Base-by-base conservation (phyloP, 1,140 invertebrate species). In the Drosophila lowei region DNA sequence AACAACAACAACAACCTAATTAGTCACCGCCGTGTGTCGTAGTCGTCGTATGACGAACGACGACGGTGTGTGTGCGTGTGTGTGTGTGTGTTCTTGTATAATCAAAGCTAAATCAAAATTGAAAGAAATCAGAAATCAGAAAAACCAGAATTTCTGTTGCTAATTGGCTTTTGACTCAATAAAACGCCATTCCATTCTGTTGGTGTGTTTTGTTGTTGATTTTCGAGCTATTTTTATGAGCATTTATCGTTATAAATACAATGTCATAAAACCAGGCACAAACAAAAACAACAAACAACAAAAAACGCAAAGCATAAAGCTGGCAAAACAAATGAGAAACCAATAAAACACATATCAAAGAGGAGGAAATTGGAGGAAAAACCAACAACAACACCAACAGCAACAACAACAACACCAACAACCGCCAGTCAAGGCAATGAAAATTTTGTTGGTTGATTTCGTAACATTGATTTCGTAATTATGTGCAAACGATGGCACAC, bases 281-380 rank as follows among this genome's bases (percentile, higher is more conserved):
- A 34, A 48, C 0, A 48, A 18, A 48, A 25, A 48, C 0, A 13
- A 49, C 8, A 3, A 34, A 34, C 3, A 3, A n/a, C 68, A 55
- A 64, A 58, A 9, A 30, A 30, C 30, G 3, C 34, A 11, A 8
- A 34, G 11, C 23, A 23, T 23, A 23, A 23, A 23, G 23, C n/a
- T n/a, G n/a, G n/a, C 23, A 23, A 3, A 38, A 13, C 74, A 84
- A 83, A 83, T 75, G 74, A 53, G 72, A 78, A 74, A 49, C 79
- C 74, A 83, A 83, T 83, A 83, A 83, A 83, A 66, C 74, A 84
- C 77, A 81, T 77, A 83, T 83, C 79, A 81, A 72, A 65, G 11
- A 1, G 34, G 49, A 60, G 77, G 56, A 81, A 81, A 81, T 79
- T 57, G 75, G 34, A 11, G 9, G 34, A 54, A 67, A 62, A 28